Percentiles rank a stretch among this genome's conserved stretches.
Evolutionary conservation across 2,888 invertebrate species (phyloP).

Genomic region (Chaetoderma sp.): DNA sequence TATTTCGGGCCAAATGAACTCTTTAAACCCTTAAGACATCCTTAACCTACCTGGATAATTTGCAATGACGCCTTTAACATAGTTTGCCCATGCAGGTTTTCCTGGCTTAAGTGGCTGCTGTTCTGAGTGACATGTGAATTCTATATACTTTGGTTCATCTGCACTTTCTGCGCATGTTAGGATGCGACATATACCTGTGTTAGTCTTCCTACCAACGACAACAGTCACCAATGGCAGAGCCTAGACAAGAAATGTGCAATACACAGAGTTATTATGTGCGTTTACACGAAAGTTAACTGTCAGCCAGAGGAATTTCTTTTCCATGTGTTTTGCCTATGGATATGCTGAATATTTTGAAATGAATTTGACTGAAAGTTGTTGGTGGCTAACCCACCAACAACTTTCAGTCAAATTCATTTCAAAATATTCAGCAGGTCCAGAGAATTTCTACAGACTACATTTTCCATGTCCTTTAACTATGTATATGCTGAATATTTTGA

Average conservation of each 20-base stretch:
- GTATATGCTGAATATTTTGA: no score
- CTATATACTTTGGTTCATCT: constrained; percentile 71
- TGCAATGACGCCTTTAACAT: constrained; percentile 86
- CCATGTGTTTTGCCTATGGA: no score
- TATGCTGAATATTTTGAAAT: no score
- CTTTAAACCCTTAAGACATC: no score
- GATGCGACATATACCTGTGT: constrained; percentile 72
- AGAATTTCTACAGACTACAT: no score
- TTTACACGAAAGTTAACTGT: background rate
- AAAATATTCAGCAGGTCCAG: no score
- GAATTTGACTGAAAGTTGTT: no score
- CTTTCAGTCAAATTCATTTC: no score
- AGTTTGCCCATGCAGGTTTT: constrained; percentile 89
- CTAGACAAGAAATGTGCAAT: constrained; percentile 72
- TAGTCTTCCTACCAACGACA: constrained; percentile 79
- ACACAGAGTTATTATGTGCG: background rate
- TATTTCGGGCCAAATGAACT: no score
- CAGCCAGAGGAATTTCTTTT: background rate
- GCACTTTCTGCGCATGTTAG: constrained; percentile 74
- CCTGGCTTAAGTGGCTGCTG: constrained; percentile 57
- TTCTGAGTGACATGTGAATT: constrained; percentile 69
- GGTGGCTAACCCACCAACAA: no score
- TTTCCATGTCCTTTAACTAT: no score
- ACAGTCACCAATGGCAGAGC: constrained; percentile 83
- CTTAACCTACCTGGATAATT: constrained; percentile 77